Conservation (phyloP, 2,888 invertebrate species). For the Drosophila quinaria region DNA sequence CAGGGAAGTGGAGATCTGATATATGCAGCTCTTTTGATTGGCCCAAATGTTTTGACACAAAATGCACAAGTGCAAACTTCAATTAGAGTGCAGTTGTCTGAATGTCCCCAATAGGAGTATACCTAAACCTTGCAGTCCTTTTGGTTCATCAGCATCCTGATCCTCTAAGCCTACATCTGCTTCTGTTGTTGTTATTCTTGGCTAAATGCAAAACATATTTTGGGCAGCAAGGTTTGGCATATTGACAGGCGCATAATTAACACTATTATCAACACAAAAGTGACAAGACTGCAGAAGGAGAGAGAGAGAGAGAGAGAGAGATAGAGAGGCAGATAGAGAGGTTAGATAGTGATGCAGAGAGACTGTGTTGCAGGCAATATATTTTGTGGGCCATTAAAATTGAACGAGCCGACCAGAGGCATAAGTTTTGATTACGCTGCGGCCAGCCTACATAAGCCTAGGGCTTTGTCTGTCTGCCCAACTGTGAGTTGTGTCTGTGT, state of each 20-base stretch:
- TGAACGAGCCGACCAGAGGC: slow-evolving; percentile 55
- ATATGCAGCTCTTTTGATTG: slow-evolving; percentile 55
- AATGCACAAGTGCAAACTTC: slow-evolving; percentile 72
- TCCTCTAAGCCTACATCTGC: slow-evolving; percentile 25
- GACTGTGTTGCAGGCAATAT: slow-evolving; percentile 27
- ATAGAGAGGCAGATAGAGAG: neutral
- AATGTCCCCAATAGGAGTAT: neutral
- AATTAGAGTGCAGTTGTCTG: slow-evolving; percentile 63
- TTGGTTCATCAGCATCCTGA: slow-evolving; percentile 17
- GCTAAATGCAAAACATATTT: slow-evolving; percentile 62
- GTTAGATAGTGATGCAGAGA: slow-evolving; percentile 13
- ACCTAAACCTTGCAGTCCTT: slow-evolving; percentile 23
- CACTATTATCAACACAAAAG: slow-evolving; percentile 74
- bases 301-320: neutral
- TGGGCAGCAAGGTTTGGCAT: slow-evolving; percentile 72
- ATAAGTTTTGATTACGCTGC: slow-evolving; percentile 66
- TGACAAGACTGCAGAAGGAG: slow-evolving; percentile 2
- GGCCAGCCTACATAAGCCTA: slow-evolving; percentile 44
- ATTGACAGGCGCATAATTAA: slow-evolving; percentile 80
- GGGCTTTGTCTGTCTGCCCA: slow-evolving; percentile 43
- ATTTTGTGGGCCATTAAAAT: slow-evolving; percentile 61
- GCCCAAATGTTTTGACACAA: slow-evolving; percentile 67
- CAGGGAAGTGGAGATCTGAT: slow-evolving; percentile 1
- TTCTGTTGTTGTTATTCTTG: slow-evolving; percentile 12
- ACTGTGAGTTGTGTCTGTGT: neutral